Percentiles rank a stretch among this genome's conserved stretches.
Evolutionary conservation across 2,888 invertebrate genomes (phyloP).

Genomic region (Eupsilia transversa): DNA sequence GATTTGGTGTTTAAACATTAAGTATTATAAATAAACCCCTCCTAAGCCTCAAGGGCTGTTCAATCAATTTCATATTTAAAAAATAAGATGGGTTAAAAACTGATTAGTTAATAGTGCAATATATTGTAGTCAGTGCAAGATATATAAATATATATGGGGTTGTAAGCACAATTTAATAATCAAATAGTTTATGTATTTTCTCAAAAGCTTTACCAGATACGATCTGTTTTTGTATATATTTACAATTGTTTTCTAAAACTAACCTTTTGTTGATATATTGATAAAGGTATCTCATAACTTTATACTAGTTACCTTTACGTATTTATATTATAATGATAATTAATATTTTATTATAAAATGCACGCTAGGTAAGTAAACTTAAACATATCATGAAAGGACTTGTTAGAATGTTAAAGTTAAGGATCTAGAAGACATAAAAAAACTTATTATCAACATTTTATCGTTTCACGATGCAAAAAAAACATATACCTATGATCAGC

Average conservation of each 20-base stretch:
- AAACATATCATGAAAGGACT: constrained; percentile 70
- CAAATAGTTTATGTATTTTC: constrained; percentile 16
- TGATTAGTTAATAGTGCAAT: constrained; percentile 23
- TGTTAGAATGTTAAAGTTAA: constrained; percentile 24
- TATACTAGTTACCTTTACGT: neutral
- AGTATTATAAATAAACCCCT: constrained; percentile 56
- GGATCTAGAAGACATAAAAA: constrained; percentile 20
- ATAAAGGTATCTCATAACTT: neutral
- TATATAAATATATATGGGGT: neutral
- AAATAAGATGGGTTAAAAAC: constrained; percentile 1
- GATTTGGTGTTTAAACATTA: constrained; percentile 25
- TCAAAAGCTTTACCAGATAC: constrained; percentile 40
- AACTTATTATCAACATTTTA: constrained; percentile 16
- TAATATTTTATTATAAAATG: constrained; percentile 15
- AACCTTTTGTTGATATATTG: constrained; percentile 20
- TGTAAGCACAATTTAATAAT: constrained; percentile 17
- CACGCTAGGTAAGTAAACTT: constrained; percentile 55
- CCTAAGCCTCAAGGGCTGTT: constrained; percentile 22
- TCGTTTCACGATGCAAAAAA: constrained; percentile 19
- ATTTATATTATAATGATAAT: constrained; percentile 14
- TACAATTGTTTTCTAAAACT: constrained; percentile 34
- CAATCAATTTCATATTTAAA: neutral
- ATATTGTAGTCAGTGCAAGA: constrained; percentile 5
- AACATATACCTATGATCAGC: too few relatives aligned
- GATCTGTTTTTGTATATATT: constrained; percentile 64